Evolutionary conservation across 1,140 invertebrate species (phyloP), one percentile per base, ranked within the genome.

Genomic region (Littorina saxatilis): DNA sequence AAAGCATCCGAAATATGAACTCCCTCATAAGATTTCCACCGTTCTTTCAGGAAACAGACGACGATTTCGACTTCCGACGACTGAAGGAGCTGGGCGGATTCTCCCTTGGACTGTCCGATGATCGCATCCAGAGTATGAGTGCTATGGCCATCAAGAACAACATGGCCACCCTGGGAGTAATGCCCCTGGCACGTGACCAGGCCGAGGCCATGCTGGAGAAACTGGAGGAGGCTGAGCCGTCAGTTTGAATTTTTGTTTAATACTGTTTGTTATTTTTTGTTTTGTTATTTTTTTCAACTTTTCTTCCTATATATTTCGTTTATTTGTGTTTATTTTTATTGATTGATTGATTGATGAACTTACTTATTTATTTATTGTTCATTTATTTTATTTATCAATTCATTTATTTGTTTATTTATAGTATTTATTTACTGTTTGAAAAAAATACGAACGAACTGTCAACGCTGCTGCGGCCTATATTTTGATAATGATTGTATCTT

Each of bases 191-290:
- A 23, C 61, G 76, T 29, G 63, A 29, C 29, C 82, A 84, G 66
- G 80, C 74, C 5, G 27, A 63, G 39, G 75, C 74, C 5, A 23
- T 84, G 1, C 72, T 84, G 20, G 79, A 84, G 20, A 84, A 78
- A 68, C 40, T 84, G 9, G 79, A 84, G 37, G 80, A 81, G 7
- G 52, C 37, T 27, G 15, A 47, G 29, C 66, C 79, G 82, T 84
- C 27, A 84, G 82, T 77, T 58, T 50, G 20, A 11, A 9, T 68
- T 68, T 58, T 11, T 58, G 55, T 23, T 27, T 58, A 4, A 4
- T 20, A 11, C n/a, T 7, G 23, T 9, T 37, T 32, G 4, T 13
- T 68, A 2, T 68, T 68, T 68, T 68, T 68, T 68, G 5, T 68
- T 68, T 68, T 9, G 29, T 32, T 68, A 7, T 68, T 68, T 68